phyloP scores from a whole-genome alignment of 2,888 invertebrate species.

The Micropterix aruncella region DNA sequence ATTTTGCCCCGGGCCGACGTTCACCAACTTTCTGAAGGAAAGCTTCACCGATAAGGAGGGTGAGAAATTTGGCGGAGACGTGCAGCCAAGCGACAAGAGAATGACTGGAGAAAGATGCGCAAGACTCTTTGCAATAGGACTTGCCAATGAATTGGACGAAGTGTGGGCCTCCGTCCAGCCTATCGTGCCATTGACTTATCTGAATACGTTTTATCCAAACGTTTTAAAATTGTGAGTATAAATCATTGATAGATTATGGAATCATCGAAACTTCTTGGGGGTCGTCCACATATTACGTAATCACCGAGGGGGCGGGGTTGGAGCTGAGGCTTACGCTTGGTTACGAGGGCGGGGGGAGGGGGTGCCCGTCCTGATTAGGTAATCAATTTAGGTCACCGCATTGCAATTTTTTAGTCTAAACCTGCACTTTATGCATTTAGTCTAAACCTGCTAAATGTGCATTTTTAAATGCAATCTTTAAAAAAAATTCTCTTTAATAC shows the following conservation, averaged over 20 bases:
- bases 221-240: slow-evolving; percentile 27
- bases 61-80: slow-evolving; percentile 26
- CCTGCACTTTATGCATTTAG: neutral
- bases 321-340: too few relatives aligned
- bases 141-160: slow-evolving; percentile 44
- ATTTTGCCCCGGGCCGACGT: slow-evolving; percentile 65
- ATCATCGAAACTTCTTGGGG: slow-evolving; percentile 3
- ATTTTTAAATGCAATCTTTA: too few relatives aligned
- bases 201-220: slow-evolving; percentile 43
- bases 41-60: slow-evolving; percentile 51
- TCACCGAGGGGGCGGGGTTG: too few relatives aligned
- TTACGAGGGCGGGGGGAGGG: too few relatives aligned
- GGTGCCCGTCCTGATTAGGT: too few relatives aligned
- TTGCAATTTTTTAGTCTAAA: too few relatives aligned
- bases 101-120: slow-evolving; percentile 43
- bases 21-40: slow-evolving; percentile 51
- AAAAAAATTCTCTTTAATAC: too few relatives aligned
- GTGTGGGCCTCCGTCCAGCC: slow-evolving; percentile 60
- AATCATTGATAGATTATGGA: too few relatives aligned
- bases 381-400: too few relatives aligned
- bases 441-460: too few relatives aligned
- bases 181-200: slow-evolving; percentile 40
- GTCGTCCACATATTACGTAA: too few relatives aligned
- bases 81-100: slow-evolving; percentile 29
- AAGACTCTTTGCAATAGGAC: slow-evolving; percentile 38